These are phyloP conservation scores for Smittia aterrima DNA, from an alignment of 2,888 invertebrate genomes.

Conservation along the genomic window DNA sequence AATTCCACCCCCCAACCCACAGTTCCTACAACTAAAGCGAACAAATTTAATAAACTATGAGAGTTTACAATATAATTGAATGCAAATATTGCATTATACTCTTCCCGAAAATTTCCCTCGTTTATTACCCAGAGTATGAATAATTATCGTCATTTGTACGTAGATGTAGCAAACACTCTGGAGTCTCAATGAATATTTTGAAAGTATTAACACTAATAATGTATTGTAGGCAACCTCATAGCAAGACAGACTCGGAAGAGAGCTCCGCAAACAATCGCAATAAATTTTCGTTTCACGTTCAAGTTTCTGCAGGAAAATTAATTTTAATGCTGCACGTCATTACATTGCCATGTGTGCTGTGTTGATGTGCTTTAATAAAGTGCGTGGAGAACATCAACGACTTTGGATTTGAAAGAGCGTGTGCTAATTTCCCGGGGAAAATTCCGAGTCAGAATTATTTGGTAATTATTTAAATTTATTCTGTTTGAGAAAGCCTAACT, in stretches of 20 bases:
- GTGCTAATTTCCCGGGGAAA: no score
- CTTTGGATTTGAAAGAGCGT: not conserved
- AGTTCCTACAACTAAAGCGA: not conserved
- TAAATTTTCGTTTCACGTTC: slow-evolving; percentile 10
- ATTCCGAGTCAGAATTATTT: no score
- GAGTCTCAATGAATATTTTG: slow-evolving; percentile 1
- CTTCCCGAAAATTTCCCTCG: not conserved
- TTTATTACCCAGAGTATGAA: slow-evolving; percentile 8
- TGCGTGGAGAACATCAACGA: not conserved
- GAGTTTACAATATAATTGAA: slow-evolving; percentile 25
- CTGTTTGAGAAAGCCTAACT: no score
- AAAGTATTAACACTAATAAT: slow-evolving; percentile 22
- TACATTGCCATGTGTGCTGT: slow-evolving; percentile 5
- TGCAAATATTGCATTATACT: slow-evolving; percentile 31
- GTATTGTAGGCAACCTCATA: not conserved
- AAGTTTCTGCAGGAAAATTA: slow-evolving; percentile 24
- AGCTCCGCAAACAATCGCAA: slow-evolving; percentile 2
- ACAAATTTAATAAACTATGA: slow-evolving; percentile 20
- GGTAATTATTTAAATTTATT: no score
- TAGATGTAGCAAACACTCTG: not conserved
- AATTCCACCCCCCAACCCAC: not conserved
- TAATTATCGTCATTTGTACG: slow-evolving; percentile 20
- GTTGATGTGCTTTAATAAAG: not conserved
- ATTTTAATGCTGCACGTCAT: slow-evolving; percentile 26
- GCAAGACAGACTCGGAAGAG: not conserved